Evolutionary conservation across 2,113 vertebrate species (phyloP), one percentile per base, ranked within the genome.

Genomic region (Numenius arquata): DNA sequence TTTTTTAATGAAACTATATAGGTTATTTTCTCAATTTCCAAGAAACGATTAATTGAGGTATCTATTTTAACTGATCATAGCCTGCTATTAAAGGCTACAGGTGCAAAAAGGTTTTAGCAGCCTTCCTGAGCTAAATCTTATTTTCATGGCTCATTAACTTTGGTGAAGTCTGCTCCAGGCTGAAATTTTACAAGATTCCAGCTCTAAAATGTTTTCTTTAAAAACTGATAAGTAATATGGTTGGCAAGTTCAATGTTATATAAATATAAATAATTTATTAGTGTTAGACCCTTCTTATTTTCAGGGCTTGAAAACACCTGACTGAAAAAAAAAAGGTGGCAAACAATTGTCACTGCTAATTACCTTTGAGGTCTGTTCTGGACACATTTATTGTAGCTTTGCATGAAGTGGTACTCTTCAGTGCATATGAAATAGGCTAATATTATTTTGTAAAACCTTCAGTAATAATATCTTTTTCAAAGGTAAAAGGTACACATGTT

Each of bases 151-250:
- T 90, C 40, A 66, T 91, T 90, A 96, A 73, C 47, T 91, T 82
- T 22, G 23, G 26, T 52, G n/a, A 84, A 81, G 55, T 59, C 67
- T 74, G 78, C 85, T 90, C 36, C 59, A 67, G 85, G 78, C 50
- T 90, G 63, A 91, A 90, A 76, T 85, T 85, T 90, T 96, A 83
- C 67, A 90, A n/a, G 82, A 82, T 79, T 62, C 29, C 53, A 47
- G 32, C 19, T 80, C 29, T 93, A 76, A 86, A 92, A 40, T 43
- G 9, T 80, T 80, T 85, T 79, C 32, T 86, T 94, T 85, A 67
- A 87, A 71, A 90, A n/a, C 34, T 53, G 36, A 6, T 75, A 58
- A 53, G 32, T 55, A 73, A 83, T 87, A 68, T 36, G 8, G 8
- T 38, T 85, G 45, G n/a, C 45, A 73, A 89, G 19, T 52, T 89